Evolutionary conservation across 2,113 vertebrate genomes (phyloP).

Genomic region (Antechinus flavipes): DNA sequence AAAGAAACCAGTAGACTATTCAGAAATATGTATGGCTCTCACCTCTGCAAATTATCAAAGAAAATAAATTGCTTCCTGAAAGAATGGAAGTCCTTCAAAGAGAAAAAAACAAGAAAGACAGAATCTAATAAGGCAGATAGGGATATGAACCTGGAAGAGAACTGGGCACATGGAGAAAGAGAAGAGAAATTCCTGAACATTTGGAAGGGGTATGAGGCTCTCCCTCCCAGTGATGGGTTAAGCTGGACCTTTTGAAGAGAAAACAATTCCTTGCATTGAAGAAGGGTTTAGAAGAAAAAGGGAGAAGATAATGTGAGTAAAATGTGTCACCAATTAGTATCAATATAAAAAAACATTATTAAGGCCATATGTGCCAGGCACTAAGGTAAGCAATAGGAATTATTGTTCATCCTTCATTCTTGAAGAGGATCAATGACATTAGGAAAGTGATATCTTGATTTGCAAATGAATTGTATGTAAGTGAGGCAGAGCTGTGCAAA

Average conservation of each 20-base stretch:
- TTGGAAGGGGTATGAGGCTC: background rate
- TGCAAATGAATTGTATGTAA: too few species aligned
- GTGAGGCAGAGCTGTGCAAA: too few species aligned
- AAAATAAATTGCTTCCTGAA: background rate
- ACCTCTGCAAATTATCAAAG: background rate
- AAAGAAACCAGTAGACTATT: background rate
- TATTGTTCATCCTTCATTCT: too few species aligned
- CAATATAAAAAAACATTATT: background rate
- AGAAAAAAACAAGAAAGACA: background rate
- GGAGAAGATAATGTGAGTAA: background rate
- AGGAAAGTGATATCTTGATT: too few species aligned
- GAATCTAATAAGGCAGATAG: background rate
- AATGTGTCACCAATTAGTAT: background rate
- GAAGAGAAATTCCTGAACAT: background rate
- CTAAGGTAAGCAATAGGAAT: background rate
- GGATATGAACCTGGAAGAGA: background rate
- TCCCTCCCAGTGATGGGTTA: background rate
- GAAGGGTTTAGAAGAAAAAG: background rate
- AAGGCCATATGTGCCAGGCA: background rate
- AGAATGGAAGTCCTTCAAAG: background rate
- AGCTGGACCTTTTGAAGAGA: background rate
- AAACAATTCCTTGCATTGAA: background rate
- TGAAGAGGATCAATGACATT: too few species aligned
- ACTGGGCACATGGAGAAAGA: background rate
- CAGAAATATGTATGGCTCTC: background rate